Base-by-base conservation (phyloP, 2,888 invertebrate species). In the Thalpophila matura region DNA sequence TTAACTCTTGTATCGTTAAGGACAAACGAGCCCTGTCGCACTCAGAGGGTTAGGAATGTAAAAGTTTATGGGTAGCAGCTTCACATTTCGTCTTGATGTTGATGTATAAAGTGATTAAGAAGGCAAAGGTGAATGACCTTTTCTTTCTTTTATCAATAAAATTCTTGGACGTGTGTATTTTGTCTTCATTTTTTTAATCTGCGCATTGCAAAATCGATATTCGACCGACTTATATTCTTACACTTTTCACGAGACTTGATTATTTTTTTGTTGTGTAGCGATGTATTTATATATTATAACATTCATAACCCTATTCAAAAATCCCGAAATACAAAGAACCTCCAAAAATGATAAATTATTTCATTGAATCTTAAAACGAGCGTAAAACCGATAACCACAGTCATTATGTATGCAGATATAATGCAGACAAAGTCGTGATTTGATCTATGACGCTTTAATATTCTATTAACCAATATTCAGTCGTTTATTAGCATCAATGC, bases 401-500 rank as follows among this genome's bases (percentile, higher is more conserved):
- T 77, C 43, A 80, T 87, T 86, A 86, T 84, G 78, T 86, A 91
- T 91, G 90, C 89, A 90, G 87, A 89, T 89, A 81, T 77, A 87
- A 90, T 86, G 77, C 80, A 81, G 79, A 84, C 81, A 73, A 66
- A 74, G 83, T 84, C 83, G 78, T 76, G 79, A 82, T 83, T 84
- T 89, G 88, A 91, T 89, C 79, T 86, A 93, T 86, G 79, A 79
- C 81, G 83, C 81, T 91, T 90, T 91, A 89, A 91, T 92, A 89
- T 91, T 91, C 87, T 88, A 89, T 89, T 89, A 90, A 89, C 82
- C 86, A 83, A 87, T 88, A 89, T 86, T 86, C 76, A 62, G 56
- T 53, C 66, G 47, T 70, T 66, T 80, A 81, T 77, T 80, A 77
- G 64, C 63, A 68, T 73, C 74, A 62, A 69, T 77, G 65, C 73